A percentile compares a stretch with the other conserved stretches of the same genome.
phyloP scores from a whole-genome alignment of 2,888 invertebrate species.

The Ophioninae sp. region DNA sequence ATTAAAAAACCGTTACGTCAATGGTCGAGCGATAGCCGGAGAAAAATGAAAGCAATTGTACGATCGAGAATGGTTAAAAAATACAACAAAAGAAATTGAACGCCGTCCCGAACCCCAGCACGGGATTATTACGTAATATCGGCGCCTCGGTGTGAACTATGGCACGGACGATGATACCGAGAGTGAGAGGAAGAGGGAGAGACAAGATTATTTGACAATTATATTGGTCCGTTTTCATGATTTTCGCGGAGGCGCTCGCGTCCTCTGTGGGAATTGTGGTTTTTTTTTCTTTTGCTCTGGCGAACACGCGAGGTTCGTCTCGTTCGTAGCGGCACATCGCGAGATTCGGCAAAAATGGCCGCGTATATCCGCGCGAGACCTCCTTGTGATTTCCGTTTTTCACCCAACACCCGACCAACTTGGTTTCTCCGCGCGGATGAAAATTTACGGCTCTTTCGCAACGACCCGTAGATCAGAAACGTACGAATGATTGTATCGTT shows the following conservation, averaged over 20 bases:
- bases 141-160: constrained; percentile 13
- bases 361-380: constrained; percentile 46
- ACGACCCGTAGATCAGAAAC: constrained; percentile 7
- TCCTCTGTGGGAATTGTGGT: neutral
- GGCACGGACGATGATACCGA: constrained; percentile 16
- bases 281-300: constrained; percentile 26
- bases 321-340: constrained; percentile 55
- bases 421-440: constrained; percentile 8
- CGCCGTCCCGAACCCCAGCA: constrained; percentile 52
- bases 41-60: neutral
- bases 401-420: constrained; percentile 33
- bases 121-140: constrained; percentile 56
- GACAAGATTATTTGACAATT: constrained; percentile 13
- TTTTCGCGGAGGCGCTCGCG: neutral
- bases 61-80: neutral
- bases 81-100: constrained; percentile 36
- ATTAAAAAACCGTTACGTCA: constrained; percentile 17
- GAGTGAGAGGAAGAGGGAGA: neutral
- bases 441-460: constrained; percentile 17
- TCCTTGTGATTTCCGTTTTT: constrained; percentile 55
- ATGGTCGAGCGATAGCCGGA: constrained; percentile 4
- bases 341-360: constrained; percentile 65
- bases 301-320: constrained; percentile 63
- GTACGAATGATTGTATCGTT: constrained; percentile 1
- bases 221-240: constrained; percentile 2